A percentile compares a stretch with the other conserved stretches of the same genome.
Conservation (phyloP, 2,797 vertebrate genomes). For the Huso huso region DNA sequence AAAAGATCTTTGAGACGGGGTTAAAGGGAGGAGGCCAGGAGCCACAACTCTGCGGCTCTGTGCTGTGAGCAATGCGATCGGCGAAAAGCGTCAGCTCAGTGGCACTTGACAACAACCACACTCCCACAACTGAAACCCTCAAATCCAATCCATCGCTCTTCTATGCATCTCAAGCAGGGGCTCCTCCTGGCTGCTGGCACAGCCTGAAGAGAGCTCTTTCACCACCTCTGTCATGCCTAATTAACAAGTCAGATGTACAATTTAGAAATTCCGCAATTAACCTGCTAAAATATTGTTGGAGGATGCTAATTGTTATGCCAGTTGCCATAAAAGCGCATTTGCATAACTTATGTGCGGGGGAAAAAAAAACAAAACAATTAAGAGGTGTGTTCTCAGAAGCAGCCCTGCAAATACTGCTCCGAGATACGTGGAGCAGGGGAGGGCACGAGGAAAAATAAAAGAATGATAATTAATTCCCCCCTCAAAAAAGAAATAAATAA, state of each 20-base stretch:
- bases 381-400: conserved; percentile 82
- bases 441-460: conserved; percentile 36
- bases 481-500: conserved; percentile 38
- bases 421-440: conserved; percentile 54
- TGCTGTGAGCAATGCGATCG: conserved; percentile 18
- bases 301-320: conserved; percentile 98
- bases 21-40: neutral
- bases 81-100: neutral
- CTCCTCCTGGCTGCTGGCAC: conserved; percentile 73
- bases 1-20: neutral
- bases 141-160: conserved; percentile 89
- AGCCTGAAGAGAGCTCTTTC: conserved; percentile 93
- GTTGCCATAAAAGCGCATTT: conserved; percentile 98
- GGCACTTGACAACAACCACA: conserved; percentile 65
- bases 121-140: conserved; percentile 72
- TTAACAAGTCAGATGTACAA: conserved; percentile 98
- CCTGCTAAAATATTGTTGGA: conserved; percentile 98
- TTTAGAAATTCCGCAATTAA: conserved; percentile 96
- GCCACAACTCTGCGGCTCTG: conserved; percentile 27
- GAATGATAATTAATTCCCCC: conserved; percentile 71
- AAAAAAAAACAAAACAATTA: conserved; percentile 76
- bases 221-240: conserved; percentile 97
- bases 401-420: conserved; percentile 74
- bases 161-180: conserved; percentile 85
- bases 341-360: conserved; percentile 89